Conservation (phyloP, 2,797 vertebrate species). For the Pelodytes ibericus region DNA sequence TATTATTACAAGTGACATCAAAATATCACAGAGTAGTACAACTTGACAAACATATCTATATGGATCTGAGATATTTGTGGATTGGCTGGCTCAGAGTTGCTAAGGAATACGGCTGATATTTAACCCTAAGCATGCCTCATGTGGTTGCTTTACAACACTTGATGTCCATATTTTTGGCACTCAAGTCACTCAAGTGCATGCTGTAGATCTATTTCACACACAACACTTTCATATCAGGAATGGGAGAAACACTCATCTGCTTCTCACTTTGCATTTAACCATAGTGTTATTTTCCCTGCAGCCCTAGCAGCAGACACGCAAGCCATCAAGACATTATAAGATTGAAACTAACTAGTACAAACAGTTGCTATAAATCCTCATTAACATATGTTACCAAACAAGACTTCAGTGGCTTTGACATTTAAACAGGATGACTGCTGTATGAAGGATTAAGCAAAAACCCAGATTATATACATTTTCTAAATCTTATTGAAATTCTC, state of each 20-base stretch:
- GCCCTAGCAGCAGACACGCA: constrained; percentile 19
- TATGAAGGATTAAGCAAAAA: constrained; percentile 39
- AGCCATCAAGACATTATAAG: constrained; percentile 25
- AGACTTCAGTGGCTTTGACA: constrained; percentile 36
- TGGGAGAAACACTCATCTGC: constrained; percentile 32
- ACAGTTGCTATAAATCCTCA: constrained; percentile 28
- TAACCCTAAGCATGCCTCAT: constrained; percentile 22
- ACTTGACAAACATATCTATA: no score
- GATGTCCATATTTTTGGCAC: constrained; percentile 29
- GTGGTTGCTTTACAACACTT: constrained; percentile 13
- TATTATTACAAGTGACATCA: no score
- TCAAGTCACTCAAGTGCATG: constrained; percentile 31
- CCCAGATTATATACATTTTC: constrained; percentile 37
- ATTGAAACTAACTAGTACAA: constrained; percentile 12
- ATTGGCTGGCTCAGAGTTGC: constrained; percentile 5
- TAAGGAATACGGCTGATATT: constrained; percentile 23
- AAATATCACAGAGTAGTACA: no score
- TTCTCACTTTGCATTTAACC: constrained; percentile 7
- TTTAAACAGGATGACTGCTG: constrained; percentile 34
- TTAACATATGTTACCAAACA: constrained; percentile 42
- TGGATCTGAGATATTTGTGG: no score
- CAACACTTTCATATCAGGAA: constrained; percentile 17
- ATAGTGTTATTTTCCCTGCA: constrained; percentile 13
- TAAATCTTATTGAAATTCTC: constrained; percentile 43
- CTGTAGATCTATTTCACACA: constrained; percentile 30